phyloP scores from a whole-genome alignment of 2,113 vertebrate genomes.

The Pomatostomus ruficeps region DNA sequence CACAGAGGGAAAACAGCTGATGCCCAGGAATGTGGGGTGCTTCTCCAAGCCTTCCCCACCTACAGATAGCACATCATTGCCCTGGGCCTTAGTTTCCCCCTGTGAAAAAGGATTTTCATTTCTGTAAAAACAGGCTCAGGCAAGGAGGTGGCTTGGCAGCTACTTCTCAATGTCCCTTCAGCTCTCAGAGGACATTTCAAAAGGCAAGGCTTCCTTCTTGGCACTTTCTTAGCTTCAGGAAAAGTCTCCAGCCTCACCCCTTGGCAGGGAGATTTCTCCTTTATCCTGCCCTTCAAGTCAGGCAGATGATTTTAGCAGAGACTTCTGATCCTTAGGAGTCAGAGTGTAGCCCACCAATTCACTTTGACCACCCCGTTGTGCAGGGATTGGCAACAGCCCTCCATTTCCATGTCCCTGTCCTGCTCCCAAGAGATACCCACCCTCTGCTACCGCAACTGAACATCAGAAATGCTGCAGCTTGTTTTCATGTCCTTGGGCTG shows the following conservation, averaged over 20 bases:
- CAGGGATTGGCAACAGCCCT: background rate
- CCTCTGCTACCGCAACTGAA: background rate
- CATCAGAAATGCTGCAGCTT: background rate
- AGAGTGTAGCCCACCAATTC: background rate
- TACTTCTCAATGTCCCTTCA: background rate
- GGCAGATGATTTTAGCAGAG: background rate
- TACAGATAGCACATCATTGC: background rate
- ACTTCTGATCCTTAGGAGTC: background rate
- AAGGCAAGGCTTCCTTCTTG: slow-evolving; percentile 16
- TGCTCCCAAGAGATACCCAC: background rate
- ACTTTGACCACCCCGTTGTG: rapidly evolving
- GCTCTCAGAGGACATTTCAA: background rate
- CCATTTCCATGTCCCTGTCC: background rate
- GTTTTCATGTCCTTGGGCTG: slow-evolving; percentile 8
- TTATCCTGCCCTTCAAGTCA: slow-evolving; percentile 10
- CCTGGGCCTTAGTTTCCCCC: background rate
- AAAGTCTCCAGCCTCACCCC: background rate
- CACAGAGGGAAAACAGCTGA: background rate
- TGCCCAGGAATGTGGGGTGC: background rate
- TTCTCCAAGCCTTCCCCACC: background rate
- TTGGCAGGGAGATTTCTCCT: background rate
- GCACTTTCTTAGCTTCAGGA: background rate
- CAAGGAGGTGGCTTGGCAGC: background rate
- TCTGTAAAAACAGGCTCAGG: background rate
- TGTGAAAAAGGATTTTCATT: background rate